Conservation (phyloP, 2,113 vertebrate species). For the Oreochromis niloticus region DNA sequence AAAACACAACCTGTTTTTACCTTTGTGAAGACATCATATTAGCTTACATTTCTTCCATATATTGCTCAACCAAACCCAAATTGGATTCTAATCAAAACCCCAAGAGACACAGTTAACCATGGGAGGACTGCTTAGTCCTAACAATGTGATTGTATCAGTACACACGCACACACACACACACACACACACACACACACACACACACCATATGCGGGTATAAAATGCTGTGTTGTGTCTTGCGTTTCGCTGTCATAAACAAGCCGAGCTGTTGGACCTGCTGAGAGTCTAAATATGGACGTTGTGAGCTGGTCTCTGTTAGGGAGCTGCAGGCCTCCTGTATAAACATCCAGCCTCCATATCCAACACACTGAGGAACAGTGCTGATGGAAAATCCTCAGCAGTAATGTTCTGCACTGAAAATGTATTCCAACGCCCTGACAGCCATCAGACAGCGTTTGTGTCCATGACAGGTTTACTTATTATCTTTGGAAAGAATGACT, state of each 20-base stretch:
- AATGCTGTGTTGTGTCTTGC: constrained; percentile 10
- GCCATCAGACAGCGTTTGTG: not conserved
- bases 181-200: not conserved
- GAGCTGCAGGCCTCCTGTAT: constrained; percentile 7
- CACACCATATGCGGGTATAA: constrained; percentile 34
- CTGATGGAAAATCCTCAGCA: constrained; percentile 2
- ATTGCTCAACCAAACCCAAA: not conserved
- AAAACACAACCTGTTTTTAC: not conserved
- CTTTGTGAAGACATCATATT: not conserved
- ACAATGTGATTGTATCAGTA: not conserved
- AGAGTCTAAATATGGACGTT: constrained; percentile 53
- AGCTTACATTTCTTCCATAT: not conserved
- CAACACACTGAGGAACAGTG: not conserved
- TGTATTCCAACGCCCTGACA: not conserved
- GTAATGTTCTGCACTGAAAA: not conserved
- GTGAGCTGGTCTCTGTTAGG: constrained; percentile 29
- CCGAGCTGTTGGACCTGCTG: not conserved
- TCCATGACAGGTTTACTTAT: not conserved
- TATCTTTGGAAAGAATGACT: not conserved
- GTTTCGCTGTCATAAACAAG: constrained; percentile 33
- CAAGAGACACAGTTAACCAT: not conserved
- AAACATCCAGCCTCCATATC: constrained; percentile 17
- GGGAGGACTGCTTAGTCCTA: not conserved
- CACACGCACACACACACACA: not conserved
- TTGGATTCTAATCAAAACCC: not conserved